Evolutionary conservation across 2,888 invertebrate species (phyloP), one percentile per base, ranked within the genome.

Genomic region (Euplexia lucipara): DNA sequence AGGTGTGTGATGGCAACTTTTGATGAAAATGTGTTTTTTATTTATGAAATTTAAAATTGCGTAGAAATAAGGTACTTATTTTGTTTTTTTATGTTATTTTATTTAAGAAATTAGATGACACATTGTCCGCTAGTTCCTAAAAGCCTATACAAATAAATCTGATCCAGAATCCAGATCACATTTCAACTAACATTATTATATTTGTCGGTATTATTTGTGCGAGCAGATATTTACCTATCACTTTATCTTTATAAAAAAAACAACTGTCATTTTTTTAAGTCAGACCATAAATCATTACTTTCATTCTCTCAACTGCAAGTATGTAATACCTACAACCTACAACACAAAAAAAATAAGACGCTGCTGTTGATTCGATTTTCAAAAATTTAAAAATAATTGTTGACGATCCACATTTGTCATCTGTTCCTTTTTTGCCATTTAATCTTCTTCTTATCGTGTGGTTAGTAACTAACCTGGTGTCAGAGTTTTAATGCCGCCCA

Each of bases 131-230:
- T 10, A 18, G 3, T 20, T 48, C 16, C 4, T 3, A 7, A n/a
- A 26, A 18, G 9, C 0, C 3, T n/a, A 12, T 30, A n/a, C 0
- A 18, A 18, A 35, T 18, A 20, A 42, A 18, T n/a, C 8, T 18
- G 0, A 20, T 42, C 12, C 4, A 10, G 10, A 44, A 22, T 10
- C 16, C 4, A 8, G 7, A 12, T 34, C 41, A 18, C 5, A 35
- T 18, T 18, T 22, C 2, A 16, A 20, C 10, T 20, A 3, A 16
- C 8, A 10, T 12, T 0, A 18, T 18, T 4, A 44, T 0, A 18
- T 18, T 4, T 35, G 1, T 14, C 30, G 3, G 14, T 12, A 34
- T 48, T 61, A 62, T 61, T 62, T 48, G 34, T 5, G 32, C 14
- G 8, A 18, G 30, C 2, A 4, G 16, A 22, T n/a, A n/a, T 32